Percentiles rank a stretch among this genome's conserved stretches.
phyloP scores from a whole-genome alignment of 2,113 vertebrate genomes.

The Chlamydotis undulata region DNA sequence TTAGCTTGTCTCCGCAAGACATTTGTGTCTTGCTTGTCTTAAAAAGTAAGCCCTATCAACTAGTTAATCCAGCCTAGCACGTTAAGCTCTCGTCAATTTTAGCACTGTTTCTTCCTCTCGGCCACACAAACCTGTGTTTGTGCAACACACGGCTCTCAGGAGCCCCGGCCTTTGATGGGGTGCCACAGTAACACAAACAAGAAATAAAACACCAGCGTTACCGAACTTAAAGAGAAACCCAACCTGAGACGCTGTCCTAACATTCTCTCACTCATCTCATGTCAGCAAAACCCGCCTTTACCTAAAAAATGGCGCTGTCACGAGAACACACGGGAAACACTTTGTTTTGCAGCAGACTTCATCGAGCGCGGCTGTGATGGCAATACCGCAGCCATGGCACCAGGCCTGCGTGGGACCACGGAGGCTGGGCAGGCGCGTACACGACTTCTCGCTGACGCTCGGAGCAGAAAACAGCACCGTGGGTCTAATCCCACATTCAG shows the following conservation, averaged over 20 bases:
- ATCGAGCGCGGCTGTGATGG: not conserved
- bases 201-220: not conserved
- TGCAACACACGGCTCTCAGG: not conserved
- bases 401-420: accelerated
- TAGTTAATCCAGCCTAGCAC: not conserved
- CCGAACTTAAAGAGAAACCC: accelerated
- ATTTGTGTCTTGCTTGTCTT: not conserved
- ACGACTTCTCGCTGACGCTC: not conserved
- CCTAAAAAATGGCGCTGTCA: not conserved
- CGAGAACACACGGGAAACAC: accelerated
- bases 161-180: accelerated
- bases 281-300: not conserved
- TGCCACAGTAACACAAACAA: not conserved
- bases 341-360: not conserved
- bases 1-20: not conserved
- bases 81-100: not conserved
- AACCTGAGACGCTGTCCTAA: accelerated
- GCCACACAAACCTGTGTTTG: accelerated
- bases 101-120: accelerated
- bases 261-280: accelerated
- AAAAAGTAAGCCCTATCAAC: not conserved
- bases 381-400: accelerated
- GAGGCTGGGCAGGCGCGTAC: accelerated
- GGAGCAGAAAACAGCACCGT: not conserved
- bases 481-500: constrained; percentile 3